These are phyloP conservation scores for Drosophila sproati DNA, from an alignment of 1,140 invertebrate genomes.

Conservation along the genomic window DNA sequence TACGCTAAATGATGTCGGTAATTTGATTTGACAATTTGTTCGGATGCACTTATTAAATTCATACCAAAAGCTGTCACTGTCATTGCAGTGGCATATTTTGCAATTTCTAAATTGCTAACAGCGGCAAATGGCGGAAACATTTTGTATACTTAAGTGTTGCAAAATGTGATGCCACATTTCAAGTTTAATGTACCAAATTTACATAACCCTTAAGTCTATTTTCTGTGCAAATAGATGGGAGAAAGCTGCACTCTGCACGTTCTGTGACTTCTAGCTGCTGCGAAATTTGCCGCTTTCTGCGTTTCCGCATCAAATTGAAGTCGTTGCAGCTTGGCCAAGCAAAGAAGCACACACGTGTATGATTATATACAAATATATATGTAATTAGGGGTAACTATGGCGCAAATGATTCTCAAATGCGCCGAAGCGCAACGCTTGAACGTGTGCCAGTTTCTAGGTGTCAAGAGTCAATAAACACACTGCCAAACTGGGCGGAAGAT, in stretches of 20 bases:
- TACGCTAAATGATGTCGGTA: constrained; percentile 70
- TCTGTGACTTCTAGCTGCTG: constrained; percentile 57
- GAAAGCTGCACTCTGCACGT: constrained; percentile 59
- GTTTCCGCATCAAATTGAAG: constrained; percentile 44
- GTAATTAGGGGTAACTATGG: constrained; percentile 68
- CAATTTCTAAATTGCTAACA: constrained; percentile 54
- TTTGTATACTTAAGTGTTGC: constrained; percentile 35
- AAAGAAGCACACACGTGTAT: background rate
- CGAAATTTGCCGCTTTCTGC: constrained; percentile 71
- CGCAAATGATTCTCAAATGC: constrained; percentile 65
- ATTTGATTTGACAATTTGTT: constrained; percentile 81
- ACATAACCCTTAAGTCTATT: constrained; percentile 53
- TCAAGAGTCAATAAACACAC: constrained; percentile 41
- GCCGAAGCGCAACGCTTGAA: constrained; percentile 55
- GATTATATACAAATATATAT: constrained; percentile 8
- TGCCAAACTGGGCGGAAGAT: constrained; percentile 30
- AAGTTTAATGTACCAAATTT: constrained; percentile 60
- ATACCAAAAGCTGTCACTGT: constrained; percentile 19
- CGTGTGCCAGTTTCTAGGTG: constrained; percentile 63
- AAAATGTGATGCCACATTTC: constrained; percentile 47
- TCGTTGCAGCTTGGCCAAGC: constrained; percentile 18
- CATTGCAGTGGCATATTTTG: constrained; percentile 49
- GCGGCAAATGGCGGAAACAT: constrained; percentile 47
- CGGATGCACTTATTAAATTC: constrained; percentile 66
- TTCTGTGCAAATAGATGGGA: constrained; percentile 30